Evolutionary conservation across 2,888 invertebrate species (phyloP).

Genomic region (Lithophane socia): DNA sequence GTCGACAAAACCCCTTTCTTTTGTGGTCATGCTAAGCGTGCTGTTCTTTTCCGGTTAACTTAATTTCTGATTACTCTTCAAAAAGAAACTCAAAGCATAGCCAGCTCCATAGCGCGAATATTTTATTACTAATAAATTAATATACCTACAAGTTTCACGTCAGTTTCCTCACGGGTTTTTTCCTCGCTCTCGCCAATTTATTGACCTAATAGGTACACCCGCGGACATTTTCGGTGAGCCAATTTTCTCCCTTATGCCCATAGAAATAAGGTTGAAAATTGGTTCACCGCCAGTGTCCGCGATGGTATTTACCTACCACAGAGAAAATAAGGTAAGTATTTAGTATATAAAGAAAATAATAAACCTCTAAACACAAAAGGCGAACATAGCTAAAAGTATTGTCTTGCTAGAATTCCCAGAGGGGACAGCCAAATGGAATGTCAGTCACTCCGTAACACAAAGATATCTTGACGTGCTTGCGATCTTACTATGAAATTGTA

Average conservation of each 20-base stretch:
- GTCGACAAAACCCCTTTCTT: too few species aligned
- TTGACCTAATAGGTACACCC: too few species aligned
- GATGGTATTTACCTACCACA: neutral
- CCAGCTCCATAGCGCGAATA: too few species aligned
- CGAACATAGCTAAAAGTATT: constrained; percentile 41
- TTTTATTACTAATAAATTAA: too few species aligned
- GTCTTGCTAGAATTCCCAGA: constrained; percentile 37
- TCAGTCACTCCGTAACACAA: constrained; percentile 35
- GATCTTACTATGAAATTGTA: constrained; percentile 10
- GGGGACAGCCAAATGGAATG: constrained; percentile 46
- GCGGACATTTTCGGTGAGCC: neutral
- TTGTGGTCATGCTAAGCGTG: too few species aligned
- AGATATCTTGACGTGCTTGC: constrained; percentile 9
- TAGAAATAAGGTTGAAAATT: neutral
- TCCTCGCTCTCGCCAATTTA: neutral
- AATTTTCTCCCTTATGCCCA: neutral
- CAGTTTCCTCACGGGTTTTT: neutral
- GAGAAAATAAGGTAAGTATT: constrained; percentile 11
- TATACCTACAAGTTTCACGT: too few species aligned
- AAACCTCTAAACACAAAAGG: constrained; percentile 9
- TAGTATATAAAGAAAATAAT: constrained; percentile 21
- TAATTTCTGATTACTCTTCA: too few species aligned
- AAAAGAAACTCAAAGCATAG: too few species aligned
- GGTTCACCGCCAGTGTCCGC: neutral
- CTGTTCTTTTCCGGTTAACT: too few species aligned